These are phyloP conservation scores for Galeruca laticollis DNA, from an alignment of 2,888 invertebrate species.

Conservation along the genomic window DNA sequence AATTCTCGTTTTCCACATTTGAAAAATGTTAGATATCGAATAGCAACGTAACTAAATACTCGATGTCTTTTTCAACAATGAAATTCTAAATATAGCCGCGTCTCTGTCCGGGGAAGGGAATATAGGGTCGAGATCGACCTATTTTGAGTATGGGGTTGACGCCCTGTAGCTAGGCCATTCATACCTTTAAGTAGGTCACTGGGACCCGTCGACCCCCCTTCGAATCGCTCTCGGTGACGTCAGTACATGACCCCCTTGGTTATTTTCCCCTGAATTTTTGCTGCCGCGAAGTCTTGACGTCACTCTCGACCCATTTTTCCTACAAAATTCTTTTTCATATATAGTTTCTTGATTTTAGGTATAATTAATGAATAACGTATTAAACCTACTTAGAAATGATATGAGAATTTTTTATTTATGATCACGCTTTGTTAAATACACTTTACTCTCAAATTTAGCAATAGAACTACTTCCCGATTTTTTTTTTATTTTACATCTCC, in stretches of 20 bases:
- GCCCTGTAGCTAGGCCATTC: constrained; percentile 60
- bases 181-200: constrained; percentile 54
- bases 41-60: neutral
- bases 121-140: constrained; percentile 52
- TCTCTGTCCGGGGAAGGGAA: constrained; percentile 34
- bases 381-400: too few relatives aligned
- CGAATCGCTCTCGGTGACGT: constrained; percentile 33
- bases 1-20: too few relatives aligned
- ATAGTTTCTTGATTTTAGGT: neutral
- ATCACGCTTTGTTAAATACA: too few relatives aligned
- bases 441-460: too few relatives aligned
- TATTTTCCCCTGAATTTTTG: constrained; percentile 40
- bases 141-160: constrained; percentile 57
- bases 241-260: constrained; percentile 38
- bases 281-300: constrained; percentile 27
- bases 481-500: too few relatives aligned
- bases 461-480: too few relatives aligned
- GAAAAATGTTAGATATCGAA: too few relatives aligned
- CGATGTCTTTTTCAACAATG: constrained; percentile 43
- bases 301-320: constrained; percentile 36
- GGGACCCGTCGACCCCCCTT: constrained; percentile 31
- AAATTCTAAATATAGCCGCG: constrained; percentile 55
- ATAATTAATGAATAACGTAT: too few relatives aligned
- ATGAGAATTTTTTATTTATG: too few relatives aligned
- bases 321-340: neutral